Percentiles rank a stretch among this genome's conserved stretches.
Evolutionary conservation across 2,797 vertebrate genomes (phyloP).

Genomic region (Helarctos malayanus): DNA sequence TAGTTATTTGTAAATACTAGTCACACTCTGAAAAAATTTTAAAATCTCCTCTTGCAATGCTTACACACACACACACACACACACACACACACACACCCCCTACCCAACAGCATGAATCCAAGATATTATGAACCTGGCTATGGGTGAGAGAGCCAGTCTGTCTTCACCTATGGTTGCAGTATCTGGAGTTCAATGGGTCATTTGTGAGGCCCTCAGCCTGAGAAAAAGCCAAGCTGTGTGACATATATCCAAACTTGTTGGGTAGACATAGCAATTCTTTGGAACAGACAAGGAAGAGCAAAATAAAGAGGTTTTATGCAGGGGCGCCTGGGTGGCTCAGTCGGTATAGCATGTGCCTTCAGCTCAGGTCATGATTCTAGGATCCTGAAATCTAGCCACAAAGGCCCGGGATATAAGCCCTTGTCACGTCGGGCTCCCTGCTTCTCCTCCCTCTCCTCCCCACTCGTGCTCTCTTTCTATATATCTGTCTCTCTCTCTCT

Average conservation of each 20-base stretch:
- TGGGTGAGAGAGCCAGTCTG: accelerated
- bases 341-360: background rate
- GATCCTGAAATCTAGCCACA: background rate
- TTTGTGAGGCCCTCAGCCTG: background rate
- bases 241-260: background rate
- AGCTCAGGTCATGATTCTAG: background rate
- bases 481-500: too few relatives aligned
- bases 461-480: background rate
- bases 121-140: background rate
- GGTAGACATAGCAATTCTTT: background rate
- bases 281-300: background rate
- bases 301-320: background rate
- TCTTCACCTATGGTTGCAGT: background rate
- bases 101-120: background rate
- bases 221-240: background rate
- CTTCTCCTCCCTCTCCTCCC: background rate
- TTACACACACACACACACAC: background rate
- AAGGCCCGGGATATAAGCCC: too few relatives aligned
- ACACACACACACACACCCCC: background rate
- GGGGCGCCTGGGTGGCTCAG: background rate
- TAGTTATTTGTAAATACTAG: background rate
- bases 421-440: background rate
- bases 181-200: background rate
- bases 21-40: background rate
- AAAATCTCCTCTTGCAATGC: background rate